Evolutionary conservation across 1,140 invertebrate species (phyloP).

Genomic region (Heliconius hermathena): DNA sequence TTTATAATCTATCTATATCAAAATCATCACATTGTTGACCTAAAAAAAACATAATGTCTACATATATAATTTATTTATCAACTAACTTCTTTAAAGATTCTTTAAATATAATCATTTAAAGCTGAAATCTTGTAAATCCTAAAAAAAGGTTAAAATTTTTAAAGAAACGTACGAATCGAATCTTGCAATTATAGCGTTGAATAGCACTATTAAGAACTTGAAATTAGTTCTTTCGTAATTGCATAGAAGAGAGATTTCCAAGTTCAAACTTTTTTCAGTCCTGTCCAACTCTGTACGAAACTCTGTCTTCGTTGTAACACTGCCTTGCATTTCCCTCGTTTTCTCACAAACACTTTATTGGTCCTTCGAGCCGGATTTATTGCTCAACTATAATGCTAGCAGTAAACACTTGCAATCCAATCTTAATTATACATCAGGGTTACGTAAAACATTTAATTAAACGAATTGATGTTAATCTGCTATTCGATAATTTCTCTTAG

Average conservation of each 20-base stretch:
- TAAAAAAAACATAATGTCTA: too few species aligned
- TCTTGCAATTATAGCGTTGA: constrained; percentile 22
- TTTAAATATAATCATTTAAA: too few species aligned
- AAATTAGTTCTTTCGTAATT: constrained; percentile 39
- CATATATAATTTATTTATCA: too few species aligned
- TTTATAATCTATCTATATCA: too few species aligned
- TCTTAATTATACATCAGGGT: constrained; percentile 62
- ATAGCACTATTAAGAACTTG: constrained; percentile 31
- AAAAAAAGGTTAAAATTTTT: not conserved
- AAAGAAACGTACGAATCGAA: constrained; percentile 3
- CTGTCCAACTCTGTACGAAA: constrained; percentile 32
- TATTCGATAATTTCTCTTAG: not conserved
- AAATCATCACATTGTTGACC: too few species aligned
- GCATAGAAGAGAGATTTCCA: constrained; percentile 31
- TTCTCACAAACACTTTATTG: constrained; percentile 54
- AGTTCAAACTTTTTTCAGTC: constrained; percentile 32
- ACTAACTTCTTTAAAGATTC: too few species aligned
- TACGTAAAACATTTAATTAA: constrained; percentile 37
- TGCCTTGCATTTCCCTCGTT: constrained; percentile 49
- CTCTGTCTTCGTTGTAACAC: constrained; percentile 42
- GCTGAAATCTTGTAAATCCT: not conserved
- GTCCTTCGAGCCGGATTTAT: constrained; percentile 61
- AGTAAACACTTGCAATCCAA: constrained; percentile 65
- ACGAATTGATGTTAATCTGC: not conserved
- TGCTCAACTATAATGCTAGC: constrained; percentile 52